phyloP scores from a whole-genome alignment of 1,140 invertebrate species.

The Charaxes varanes region DNA sequence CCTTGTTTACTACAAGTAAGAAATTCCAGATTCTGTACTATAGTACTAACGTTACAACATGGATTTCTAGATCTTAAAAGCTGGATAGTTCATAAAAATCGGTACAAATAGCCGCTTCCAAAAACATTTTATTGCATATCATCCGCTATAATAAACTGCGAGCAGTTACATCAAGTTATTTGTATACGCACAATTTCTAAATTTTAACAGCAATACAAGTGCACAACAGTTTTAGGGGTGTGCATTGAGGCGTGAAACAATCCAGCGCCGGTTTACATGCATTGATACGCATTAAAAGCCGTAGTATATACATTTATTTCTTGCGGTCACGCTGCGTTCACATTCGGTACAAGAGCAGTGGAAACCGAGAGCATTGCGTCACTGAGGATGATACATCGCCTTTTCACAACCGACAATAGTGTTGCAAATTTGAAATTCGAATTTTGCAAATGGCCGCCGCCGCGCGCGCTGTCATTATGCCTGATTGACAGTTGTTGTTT shows the following conservation, averaged over 20 bases:
- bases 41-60: too few species aligned
- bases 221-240: conserved; percentile 9
- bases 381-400: conserved; percentile 46
- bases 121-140: too few species aligned
- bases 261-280: conserved; percentile 12
- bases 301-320: conserved; percentile 63
- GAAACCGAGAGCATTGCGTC: conserved; percentile 68
- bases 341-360: conserved; percentile 67
- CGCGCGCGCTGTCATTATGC: conserved; percentile 6
- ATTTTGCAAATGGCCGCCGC: conserved; percentile 24
- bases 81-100: too few species aligned
- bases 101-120: too few species aligned
- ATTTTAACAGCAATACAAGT: neutral
- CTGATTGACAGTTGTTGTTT: conserved; percentile 16
- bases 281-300: conserved; percentile 30
- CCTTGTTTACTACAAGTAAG: too few species aligned
- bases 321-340: conserved; percentile 57
- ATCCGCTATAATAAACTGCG: too few species aligned
- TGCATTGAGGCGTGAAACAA: conserved; percentile 12
- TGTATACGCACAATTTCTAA: neutral
- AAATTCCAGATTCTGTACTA: too few species aligned
- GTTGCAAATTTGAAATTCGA: conserved; percentile 34
- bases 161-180: too few species aligned
- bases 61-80: too few species aligned
- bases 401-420: conserved; percentile 54